Evolutionary conservation across 2,888 invertebrate genomes (phyloP).

Genomic region (Ypsolopha scabrella): DNA sequence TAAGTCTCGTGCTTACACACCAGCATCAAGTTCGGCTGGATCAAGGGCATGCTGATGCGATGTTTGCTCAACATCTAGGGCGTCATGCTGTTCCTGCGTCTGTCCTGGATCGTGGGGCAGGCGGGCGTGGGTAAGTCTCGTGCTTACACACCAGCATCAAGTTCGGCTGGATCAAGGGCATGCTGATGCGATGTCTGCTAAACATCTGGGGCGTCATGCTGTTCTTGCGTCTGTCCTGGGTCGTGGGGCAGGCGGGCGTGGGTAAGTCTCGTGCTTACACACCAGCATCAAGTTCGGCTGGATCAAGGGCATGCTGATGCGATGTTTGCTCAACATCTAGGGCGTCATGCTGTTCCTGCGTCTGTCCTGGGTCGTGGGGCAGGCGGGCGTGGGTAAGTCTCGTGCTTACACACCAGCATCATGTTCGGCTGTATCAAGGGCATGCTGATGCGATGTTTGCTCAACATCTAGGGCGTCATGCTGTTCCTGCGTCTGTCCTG

Average conservation of each 20-base stretch:
- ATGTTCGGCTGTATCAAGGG: conserved; percentile 98
- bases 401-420: neutral
- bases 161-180: conserved; percentile 98
- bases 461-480: conserved; percentile 99
- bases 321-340: conserved; percentile 98
- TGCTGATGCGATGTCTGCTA: conserved; percentile 93
- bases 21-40: conserved; percentile 90
- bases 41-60: conserved; percentile 94
- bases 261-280: conserved; percentile 60
- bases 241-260: conserved; percentile 94
- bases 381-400: conserved; percentile 86
- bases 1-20: conserved; percentile 39
- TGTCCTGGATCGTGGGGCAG: conserved; percentile 98
- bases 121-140: conserved; percentile 82
- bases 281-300: conserved; percentile 86
- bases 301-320: conserved; percentile 95
- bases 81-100: conserved; percentile 95
- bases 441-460: conserved; percentile 92
- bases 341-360: conserved; percentile 98
- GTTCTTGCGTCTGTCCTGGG: conserved; percentile 96
- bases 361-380: conserved; percentile 97
- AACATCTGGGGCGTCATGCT: conserved; percentile 99
- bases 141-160: conserved; percentile 73
- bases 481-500: conserved; percentile 95
- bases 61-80: conserved; percentile 99